phyloP scores from a whole-genome alignment of 2,888 invertebrate species.

The Aelia acuminata region DNA sequence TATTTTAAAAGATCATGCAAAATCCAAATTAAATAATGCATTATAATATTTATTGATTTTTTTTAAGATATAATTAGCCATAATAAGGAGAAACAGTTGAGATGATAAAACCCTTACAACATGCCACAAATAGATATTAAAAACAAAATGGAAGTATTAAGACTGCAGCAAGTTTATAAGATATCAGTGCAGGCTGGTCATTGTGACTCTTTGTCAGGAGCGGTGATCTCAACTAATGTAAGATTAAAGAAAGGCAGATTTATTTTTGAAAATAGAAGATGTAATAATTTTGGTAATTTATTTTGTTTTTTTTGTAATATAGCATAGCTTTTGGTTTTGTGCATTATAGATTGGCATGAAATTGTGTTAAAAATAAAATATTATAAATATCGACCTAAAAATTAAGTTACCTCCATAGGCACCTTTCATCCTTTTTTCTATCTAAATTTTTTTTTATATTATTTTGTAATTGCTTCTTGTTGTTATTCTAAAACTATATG shows the following conservation, averaged over 20 bases:
- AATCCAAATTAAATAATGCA: background rate
- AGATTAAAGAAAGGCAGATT: background rate
- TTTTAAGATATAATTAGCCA: too few species aligned
- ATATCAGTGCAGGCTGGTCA: background rate
- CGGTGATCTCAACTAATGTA: background rate
- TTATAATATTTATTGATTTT: background rate
- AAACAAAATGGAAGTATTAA: background rate
- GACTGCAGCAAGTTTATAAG: background rate
- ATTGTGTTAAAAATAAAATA: slow-evolving; percentile 34
- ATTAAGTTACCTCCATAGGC: background rate
- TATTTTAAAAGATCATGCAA: background rate
- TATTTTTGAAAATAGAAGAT: background rate
- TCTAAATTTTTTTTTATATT: background rate
- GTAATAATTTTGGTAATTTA: background rate
- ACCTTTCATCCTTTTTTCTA: background rate
- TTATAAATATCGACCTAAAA: background rate
- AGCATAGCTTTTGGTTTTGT: slow-evolving; percentile 30
- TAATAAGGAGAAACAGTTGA: background rate
- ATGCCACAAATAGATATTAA: background rate
- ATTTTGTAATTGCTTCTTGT: slow-evolving; percentile 1
- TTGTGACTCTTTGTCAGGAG: background rate
- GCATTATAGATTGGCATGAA: slow-evolving; percentile 44
- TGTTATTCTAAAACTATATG: slow-evolving; percentile 35
- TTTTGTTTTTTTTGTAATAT: slow-evolving; percentile 1
- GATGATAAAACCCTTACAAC: background rate